Conservation (phyloP, 2,797 vertebrate genomes). For the Gorsachius magnificus region DNA sequence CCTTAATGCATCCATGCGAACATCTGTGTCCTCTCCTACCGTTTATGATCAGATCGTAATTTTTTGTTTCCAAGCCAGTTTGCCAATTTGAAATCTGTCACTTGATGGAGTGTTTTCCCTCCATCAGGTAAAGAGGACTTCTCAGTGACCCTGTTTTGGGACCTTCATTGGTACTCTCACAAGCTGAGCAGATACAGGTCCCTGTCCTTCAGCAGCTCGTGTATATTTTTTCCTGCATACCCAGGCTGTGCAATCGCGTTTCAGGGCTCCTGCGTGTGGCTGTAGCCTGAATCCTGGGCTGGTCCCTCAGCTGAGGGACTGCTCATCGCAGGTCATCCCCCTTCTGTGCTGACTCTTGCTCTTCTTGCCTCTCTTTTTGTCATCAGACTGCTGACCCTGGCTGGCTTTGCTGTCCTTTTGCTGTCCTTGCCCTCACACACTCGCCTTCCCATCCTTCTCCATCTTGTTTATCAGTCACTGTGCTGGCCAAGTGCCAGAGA, state of each 20-base stretch:
- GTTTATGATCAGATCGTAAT: background rate
- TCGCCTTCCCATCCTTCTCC: background rate
- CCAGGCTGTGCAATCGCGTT: background rate
- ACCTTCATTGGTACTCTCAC: background rate
- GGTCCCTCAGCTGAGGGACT: background rate
- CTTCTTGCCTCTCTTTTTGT: background rate
- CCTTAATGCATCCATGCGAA: background rate
- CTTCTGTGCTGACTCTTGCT: background rate
- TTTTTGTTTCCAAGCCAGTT: background rate
- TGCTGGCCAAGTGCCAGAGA: background rate
- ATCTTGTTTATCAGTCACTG: background rate
- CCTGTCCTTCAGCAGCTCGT: background rate
- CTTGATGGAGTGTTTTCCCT: background rate
- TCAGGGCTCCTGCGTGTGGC: background rate
- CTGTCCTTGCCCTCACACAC: background rate
- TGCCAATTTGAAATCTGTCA: background rate
- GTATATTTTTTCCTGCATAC: background rate
- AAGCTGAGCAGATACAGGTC: background rate
- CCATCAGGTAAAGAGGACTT: background rate
- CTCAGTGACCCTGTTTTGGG: background rate
- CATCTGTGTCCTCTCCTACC: background rate
- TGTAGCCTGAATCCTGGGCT: background rate
- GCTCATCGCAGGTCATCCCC: fast-evolving
- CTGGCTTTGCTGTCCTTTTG: background rate
- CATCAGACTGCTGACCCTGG: background rate